Evolutionary conservation across 1,140 invertebrate genomes (phyloP), one percentile per base, ranked within the genome.

Genomic region (Subanguina moxae): DNA sequence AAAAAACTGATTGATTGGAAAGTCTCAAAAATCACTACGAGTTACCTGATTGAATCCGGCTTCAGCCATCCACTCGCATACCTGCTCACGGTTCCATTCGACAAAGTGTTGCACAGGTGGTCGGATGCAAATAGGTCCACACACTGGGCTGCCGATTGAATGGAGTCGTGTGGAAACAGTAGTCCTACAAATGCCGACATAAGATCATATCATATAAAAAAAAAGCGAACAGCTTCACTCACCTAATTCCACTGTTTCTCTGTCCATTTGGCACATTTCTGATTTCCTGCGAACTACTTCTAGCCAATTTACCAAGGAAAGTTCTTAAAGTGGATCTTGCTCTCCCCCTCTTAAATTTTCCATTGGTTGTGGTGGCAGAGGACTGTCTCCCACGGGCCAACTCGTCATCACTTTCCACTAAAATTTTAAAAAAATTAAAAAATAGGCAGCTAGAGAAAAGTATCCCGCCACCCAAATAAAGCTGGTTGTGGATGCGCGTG

Each of bases 1-100:
- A n/a, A n/a, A n/a, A n/a, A n/a, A n/a, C n/a, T n/a, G n/a, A n/a
- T n/a, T n/a, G n/a, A n/a, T n/a, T n/a, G n/a, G n/a, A n/a, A n/a
- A n/a, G n/a, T n/a, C n/a, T n/a, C n/a, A n/a, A n/a, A n/a, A n/a
- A 38, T 38, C 11, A 38, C 3, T 38, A 38, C 11, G n/a, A 38
- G 11, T 38, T 38, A 38, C 32, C 32, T 87, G 87, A 65, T 90
- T 90, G 1, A 97, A 86, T 0, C 93, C 93, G 58, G 96, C 85
- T 63, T 89, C 88, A 71, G 89, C 87, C 28, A 98, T 80, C 94
- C 94, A 98, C 48, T 89, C 88, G 77, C 89, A 89, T 0, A 96
- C 87, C 42, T 90, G 88, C 58, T 93, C 90, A 8, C 88, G 86
- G 74, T 90, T 88, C 89, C 93, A 93, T 64, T 91, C 80, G 15